Evolutionary conservation across 2,888 invertebrate species (phyloP), one percentile per base, ranked within the genome.

Genomic region (Mesorhabditis spiculigera): DNA sequence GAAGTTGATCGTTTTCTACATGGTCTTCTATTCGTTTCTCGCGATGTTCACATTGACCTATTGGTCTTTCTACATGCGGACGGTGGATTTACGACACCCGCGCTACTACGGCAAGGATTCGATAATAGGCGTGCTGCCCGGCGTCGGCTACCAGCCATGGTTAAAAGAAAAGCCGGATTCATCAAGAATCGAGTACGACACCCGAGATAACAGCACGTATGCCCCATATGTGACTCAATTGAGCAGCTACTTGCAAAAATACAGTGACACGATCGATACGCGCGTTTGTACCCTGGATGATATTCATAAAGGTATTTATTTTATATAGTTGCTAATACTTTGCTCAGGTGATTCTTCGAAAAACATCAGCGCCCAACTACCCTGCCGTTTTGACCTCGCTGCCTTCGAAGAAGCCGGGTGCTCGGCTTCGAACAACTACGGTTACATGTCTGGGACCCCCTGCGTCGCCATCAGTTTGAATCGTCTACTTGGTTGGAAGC

Each of bases 401-500:
- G 58, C n/a, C n/a, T 75, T 78, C 63, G 45, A 73, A 42, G 62
- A 68, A 45, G 72, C 66, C 5, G 77, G 74, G 4, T 80, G 82
- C 73, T 58, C 68, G 6, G 50, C 71, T 50, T 67, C 70, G 42
- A 73, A 71, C 43, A 73, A 91, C 83, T 97, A 92, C 88, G 95
- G 94, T 86, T 96, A 92, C 88, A 91, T 91, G 77, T 13, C 10
- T 50, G 58, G 58, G 16, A 91, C 87, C 68, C 97, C 97, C 13
- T 97, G 97, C 87, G 92, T 97, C 86, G 92, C 96, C 89, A 90
- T 97, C 81, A 96, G 96, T 88, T 89, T 97, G 81, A 97, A 97
- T 88, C 94, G 85, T 43, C 75, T 85, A 6, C 82, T 84, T 72
- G 84, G 77, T 50, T 83, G 83, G 82, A 65, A 63, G 5, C 82